A percentile compares a stretch with the other conserved stretches of the same genome.
phyloP scores from a whole-genome alignment of 2,888 invertebrate genomes.

The Mystacides longicornis region DNA sequence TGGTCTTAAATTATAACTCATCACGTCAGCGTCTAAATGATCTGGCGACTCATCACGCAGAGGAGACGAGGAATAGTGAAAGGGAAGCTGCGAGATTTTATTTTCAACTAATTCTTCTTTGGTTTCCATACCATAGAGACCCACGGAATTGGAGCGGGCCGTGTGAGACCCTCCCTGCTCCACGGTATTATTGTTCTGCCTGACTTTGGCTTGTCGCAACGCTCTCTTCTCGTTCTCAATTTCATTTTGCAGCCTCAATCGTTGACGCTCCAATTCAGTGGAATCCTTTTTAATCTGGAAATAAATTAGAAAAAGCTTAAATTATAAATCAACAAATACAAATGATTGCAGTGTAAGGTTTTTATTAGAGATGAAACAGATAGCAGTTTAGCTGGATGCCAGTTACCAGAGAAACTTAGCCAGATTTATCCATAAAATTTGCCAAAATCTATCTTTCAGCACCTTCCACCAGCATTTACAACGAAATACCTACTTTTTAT shows the following conservation, averaged over 20 bases:
- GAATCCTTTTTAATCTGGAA: slow-evolving; percentile 47
- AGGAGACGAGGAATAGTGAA: slow-evolving; percentile 32
- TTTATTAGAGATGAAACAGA: too few relatives aligned
- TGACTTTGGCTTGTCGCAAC: slow-evolving; percentile 21
- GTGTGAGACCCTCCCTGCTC: slow-evolving; percentile 1
- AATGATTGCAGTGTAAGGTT: too few relatives aligned
- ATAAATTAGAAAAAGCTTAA: not conserved
- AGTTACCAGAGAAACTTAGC: too few relatives aligned
- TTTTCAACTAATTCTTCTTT: not conserved
- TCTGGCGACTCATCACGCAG: not conserved
- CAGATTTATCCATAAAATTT: too few relatives aligned
- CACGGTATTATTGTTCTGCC: not conserved
- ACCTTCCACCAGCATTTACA: too few relatives aligned
- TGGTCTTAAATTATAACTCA: slow-evolving; percentile 19
- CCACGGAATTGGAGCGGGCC: slow-evolving; percentile 9
- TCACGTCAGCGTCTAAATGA: slow-evolving; percentile 15
- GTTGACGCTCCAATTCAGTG: slow-evolving; percentile 42
- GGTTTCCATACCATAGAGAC: not conserved
- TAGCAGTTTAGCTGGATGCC: too few relatives aligned
- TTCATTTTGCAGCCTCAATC: slow-evolving; percentile 44
- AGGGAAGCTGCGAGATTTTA: slow-evolving; percentile 35
- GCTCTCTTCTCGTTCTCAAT: slow-evolving; percentile 38
- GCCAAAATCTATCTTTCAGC: too few relatives aligned
- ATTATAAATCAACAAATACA: not conserved
- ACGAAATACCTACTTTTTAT: too few relatives aligned